Evolutionary conservation across 2,113 vertebrate genomes (phyloP), one percentile per base, ranked within the genome.

Genomic region (Turdus rufiventris): DNA sequence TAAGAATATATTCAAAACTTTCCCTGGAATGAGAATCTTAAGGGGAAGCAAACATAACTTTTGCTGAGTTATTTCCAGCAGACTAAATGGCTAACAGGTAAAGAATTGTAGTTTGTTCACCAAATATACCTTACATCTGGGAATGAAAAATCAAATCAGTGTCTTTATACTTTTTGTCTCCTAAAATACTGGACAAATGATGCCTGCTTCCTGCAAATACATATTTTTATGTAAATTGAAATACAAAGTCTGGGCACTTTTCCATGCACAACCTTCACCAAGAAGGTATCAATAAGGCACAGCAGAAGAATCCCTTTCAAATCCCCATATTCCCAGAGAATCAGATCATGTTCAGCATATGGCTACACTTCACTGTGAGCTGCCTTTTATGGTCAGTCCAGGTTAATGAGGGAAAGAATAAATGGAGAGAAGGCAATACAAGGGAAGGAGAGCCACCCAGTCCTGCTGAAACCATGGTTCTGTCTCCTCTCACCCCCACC

Each of bases 401-500:
- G 26, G 18, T 10, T 83, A 56, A 54, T 36, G 28, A 31, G 18
- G 18, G 19, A 42, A 63, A 38, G 18, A 18, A 15, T n/a, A 21
- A 10, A 8, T 1, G 6, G 31, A 53, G 29, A 65, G 31, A 60
- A 77, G 33, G 29, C 2, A 45, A 9, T 4, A 43, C 4, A 61
- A 56, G 36, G 6, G 14, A 33, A 65, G 18, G 28, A 60, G 14
- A 77, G 18, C 4, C 2, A 1, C 23, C 14, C 29, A 11, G 19
- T 9, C 48, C 34, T 43, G 51, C 26, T 28, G 33, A 50, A 84
- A 29, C 4, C 9, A 3, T 40, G 18, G 15, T 3, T 56, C 11
- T 2, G 2, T 43, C 8, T n/a, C 2, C 0, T 11, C 7, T 42
- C 9, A 5, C 4, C 29, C 33, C 3, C 29, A 40, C 9, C 16